Conservation (phyloP, 2,113 vertebrate species). For the Chascanopsetta lugubris region DNA sequence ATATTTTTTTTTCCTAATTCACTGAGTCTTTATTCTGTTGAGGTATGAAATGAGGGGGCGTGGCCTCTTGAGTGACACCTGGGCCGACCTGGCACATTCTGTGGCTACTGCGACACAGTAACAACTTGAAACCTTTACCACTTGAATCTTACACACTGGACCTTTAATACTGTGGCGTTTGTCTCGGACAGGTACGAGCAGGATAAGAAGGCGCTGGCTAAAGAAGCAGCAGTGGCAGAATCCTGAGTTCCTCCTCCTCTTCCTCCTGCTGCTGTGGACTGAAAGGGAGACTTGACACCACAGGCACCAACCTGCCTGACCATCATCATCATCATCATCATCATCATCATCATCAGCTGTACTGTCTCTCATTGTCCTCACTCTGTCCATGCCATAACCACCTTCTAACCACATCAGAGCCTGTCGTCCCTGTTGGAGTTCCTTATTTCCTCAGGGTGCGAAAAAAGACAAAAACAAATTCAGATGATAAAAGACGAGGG, state of each 20-base stretch:
- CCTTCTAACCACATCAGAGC: slow-evolving; percentile 44
- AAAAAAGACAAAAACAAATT: not conserved
- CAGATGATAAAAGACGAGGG: not conserved
- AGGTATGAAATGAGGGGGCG: too few species aligned
- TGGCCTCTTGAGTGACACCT: too few species aligned
- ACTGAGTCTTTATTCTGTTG: too few species aligned
- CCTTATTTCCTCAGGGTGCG: slow-evolving; percentile 59
- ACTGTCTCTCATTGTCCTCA: slow-evolving; percentile 43
- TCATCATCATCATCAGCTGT: too few species aligned
- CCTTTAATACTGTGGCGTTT: too few species aligned
- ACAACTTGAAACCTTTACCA: too few species aligned
- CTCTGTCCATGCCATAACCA: slow-evolving; percentile 59
- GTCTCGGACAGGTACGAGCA: slow-evolving; percentile 81
- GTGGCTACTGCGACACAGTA: too few species aligned
- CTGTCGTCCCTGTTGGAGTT: slow-evolving; percentile 64
- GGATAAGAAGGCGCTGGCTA: slow-evolving; percentile 83
- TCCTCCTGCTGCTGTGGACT: slow-evolving; percentile 39
- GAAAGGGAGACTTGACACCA: slow-evolving; percentile 59
- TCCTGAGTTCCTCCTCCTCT: slow-evolving; percentile 68
- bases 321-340: not conserved
- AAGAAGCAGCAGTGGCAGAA: slow-evolving; percentile 55
- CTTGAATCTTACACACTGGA: too few species aligned
- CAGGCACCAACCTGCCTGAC: slow-evolving; percentile 14
- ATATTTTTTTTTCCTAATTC: too few species aligned
- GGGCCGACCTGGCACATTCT: too few species aligned